Base-by-base conservation (phyloP, 2,797 vertebrate genomes). In the Semaprochilodus insignis region DNA sequence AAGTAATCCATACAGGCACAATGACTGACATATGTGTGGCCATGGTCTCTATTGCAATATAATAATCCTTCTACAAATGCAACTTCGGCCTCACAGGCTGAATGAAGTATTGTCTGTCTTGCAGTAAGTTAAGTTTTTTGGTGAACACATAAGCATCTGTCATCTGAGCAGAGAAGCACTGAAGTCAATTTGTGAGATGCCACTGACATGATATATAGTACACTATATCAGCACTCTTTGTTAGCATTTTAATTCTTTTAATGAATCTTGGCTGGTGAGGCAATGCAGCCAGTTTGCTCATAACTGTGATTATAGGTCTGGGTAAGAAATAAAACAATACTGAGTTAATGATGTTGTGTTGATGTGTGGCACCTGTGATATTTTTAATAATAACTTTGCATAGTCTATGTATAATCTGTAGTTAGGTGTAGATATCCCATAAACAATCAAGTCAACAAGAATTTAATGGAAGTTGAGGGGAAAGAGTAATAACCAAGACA, bases 41-140 rank as follows among this genome's bases (percentile, higher is more conserved):
- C 23, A 16, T 17, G 48, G 23, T 52, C 48, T 72, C 23, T 16
- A 72, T 25, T 70, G 23, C 21, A 23, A 11, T 15, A 48, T 16
- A 69, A 44, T 51, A 67, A 25, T 57, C n/a, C n/a, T 55, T 13
- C 70, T 52, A 66, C n/a, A 66, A 69, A 3, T 81, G 8, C 5
- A 44, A 14, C 51, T 63, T 7, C 89, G 66, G 82, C 44, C 21
- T 83, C 34, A 36, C 44, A 66, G 77, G 54, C 74, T 88, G 55
- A 34, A 54, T 92, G 91, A 94, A 89, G 93, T 94, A 91, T 84
- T 88, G 88, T 85, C 90, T 90, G 85, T 89, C 87, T 67, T 66
- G 83, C 87, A 87, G 87, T 91, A 89, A 92, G 90, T 90, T 89
- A 87, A 92, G 92, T 15, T n/a, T 90, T 92, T 88, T 87, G 82